Evolutionary conservation across 2,797 vertebrate genomes (phyloP).

Genomic region (Spizella passerina): DNA sequence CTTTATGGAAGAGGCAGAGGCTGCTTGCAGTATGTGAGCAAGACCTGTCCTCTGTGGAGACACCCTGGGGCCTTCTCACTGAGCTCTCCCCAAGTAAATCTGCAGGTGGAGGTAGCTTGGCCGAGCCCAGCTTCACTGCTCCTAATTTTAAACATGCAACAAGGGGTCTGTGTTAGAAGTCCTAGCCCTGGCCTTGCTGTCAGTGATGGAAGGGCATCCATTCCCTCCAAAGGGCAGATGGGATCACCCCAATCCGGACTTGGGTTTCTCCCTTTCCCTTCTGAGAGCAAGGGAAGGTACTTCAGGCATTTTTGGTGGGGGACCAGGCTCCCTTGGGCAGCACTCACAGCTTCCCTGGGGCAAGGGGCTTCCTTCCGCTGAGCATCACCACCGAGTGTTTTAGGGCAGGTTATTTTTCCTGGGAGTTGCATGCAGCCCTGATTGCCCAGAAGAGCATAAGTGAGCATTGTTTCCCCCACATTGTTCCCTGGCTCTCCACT

Average conservation of each 20-base stretch:
- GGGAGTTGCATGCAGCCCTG: neutral
- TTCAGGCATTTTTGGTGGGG: neutral
- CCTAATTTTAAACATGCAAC: neutral
- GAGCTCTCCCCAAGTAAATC: neutral
- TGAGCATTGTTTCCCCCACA: constrained; percentile 46
- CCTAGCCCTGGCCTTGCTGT: neutral
- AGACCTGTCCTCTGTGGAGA: neutral
- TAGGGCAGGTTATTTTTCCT: constrained; percentile 31
- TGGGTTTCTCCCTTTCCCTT: neutral
- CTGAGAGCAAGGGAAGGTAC: neutral
- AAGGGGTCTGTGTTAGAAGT: too few relatives aligned
- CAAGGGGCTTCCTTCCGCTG: neutral
- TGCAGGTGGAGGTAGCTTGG: neutral
- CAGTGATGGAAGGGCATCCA: neutral
- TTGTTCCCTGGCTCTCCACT: constrained; percentile 49
- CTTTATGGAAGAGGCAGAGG: neutral
- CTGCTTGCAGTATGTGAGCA: neutral
- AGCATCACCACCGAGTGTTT: neutral
- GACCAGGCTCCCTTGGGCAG: neutral
- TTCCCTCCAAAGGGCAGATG: neutral
- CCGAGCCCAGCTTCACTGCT: neutral
- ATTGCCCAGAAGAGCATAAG: constrained; percentile 56
- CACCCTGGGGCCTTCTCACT: neutral
- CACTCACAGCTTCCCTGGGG: neutral
- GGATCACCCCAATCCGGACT: neutral